phyloP scores from a whole-genome alignment of 2,797 vertebrate species.

The Sebastes vulpes region DNA sequence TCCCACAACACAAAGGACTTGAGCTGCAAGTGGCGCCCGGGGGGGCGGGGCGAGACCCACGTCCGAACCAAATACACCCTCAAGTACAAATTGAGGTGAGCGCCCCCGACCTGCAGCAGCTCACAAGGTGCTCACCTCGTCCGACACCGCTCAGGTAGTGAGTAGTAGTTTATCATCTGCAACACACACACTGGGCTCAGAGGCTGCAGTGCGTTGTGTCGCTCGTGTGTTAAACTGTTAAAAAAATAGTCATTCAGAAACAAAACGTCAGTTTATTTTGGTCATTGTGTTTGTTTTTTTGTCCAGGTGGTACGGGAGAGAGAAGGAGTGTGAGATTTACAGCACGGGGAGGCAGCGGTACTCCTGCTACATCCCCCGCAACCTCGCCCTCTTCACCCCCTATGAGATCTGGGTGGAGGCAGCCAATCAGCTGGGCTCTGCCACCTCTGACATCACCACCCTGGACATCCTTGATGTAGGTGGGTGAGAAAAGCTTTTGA shows the following conservation, averaged over 20 bases:
- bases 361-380: slow-evolving; percentile 92
- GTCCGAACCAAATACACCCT: slow-evolving; percentile 94
- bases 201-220: background rate
- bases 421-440: slow-evolving; percentile 91
- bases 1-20: slow-evolving; percentile 95
- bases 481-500: slow-evolving; percentile 74
- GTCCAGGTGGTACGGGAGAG: slow-evolving; percentile 93
- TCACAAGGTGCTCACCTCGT: slow-evolving; percentile 40
- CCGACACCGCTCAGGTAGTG: slow-evolving; percentile 40
- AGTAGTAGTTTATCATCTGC: background rate
- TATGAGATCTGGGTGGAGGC: slow-evolving; percentile 98
- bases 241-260: background rate
- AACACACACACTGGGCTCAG: background rate
- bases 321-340: slow-evolving; percentile 92
- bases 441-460: slow-evolving; percentile 90
- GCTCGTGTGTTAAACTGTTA: background rate
- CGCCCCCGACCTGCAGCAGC: slow-evolving; percentile 37
- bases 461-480: slow-evolving; percentile 95
- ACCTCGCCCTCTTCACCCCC: slow-evolving; percentile 95
- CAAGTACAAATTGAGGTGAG: slow-evolving; percentile 95
- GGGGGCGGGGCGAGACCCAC: slow-evolving; percentile 91
- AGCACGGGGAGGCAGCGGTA: slow-evolving; percentile 86
- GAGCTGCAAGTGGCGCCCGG: slow-evolving; percentile 92
- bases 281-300: slow-evolving; percentile 1
- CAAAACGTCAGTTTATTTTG: background rate